Evolutionary conservation across 1,140 invertebrate species (phyloP).

Genomic region (Cecropterus lyciades): DNA sequence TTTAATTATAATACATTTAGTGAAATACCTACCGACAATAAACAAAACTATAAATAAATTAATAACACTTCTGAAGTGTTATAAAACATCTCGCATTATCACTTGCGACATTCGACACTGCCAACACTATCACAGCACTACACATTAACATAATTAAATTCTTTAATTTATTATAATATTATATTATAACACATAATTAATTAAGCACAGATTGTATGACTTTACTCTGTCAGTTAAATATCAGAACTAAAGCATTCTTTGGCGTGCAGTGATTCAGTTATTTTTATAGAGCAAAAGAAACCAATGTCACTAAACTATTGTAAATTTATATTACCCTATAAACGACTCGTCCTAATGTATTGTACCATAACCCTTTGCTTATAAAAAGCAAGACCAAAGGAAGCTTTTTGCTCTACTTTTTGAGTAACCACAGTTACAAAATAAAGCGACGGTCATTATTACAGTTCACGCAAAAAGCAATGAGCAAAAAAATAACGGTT

Average conservation of each 20-base stretch:
- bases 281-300: conserved; percentile 69
- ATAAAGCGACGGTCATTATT: conserved; percentile 66
- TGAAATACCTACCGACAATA: no score
- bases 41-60: no score
- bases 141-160: no score
- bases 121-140: no score
- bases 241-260: conserved; percentile 51
- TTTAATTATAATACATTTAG: no score
- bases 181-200: conserved; percentile 12
- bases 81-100: no score
- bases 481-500: conserved; percentile 48
- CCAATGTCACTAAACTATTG: conserved; percentile 66
- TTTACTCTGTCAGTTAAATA: conserved; percentile 48
- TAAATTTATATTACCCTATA: conserved; percentile 69
- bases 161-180: not conserved
- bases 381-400: conserved; percentile 49
- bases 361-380: conserved; percentile 67
- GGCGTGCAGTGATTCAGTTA: conserved; percentile 59
- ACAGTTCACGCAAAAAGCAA: conserved; percentile 33
- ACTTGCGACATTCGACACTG: conserved; percentile 3
- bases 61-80: no score
- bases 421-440: conserved; percentile 72
- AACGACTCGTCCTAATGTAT: conserved; percentile 58
- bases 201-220: conserved; percentile 40
- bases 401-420: conserved; percentile 77